Percentiles rank a stretch among this genome's conserved stretches.
Evolutionary conservation across 2,797 vertebrate genomes (phyloP).

Genomic region (Anolis apletophallus): DNA sequence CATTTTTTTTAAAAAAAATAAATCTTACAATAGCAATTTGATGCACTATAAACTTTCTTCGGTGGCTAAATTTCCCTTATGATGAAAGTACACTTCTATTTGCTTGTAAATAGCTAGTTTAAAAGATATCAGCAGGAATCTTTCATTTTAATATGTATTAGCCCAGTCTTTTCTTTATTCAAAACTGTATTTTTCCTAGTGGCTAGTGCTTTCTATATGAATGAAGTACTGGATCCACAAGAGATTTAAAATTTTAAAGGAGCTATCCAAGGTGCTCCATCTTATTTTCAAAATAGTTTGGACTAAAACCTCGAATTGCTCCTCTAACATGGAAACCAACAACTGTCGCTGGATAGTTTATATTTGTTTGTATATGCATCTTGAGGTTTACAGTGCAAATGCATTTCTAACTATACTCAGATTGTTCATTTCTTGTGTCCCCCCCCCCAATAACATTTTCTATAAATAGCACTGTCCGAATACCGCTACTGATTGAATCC

Average conservation of each 20-base stretch:
- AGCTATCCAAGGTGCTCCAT: too few relatives aligned
- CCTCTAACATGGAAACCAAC: too few relatives aligned
- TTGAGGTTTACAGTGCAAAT: conserved; percentile 8
- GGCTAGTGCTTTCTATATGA: too few relatives aligned
- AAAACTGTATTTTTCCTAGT: too few relatives aligned
- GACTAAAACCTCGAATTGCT: too few relatives aligned
- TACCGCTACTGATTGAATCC: conserved; percentile 39
- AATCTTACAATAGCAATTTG: not conserved
- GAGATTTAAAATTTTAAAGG: too few relatives aligned
- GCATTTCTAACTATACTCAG: not conserved
- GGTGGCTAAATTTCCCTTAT: not conserved
- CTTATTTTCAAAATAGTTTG: too few relatives aligned
- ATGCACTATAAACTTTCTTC: not conserved
- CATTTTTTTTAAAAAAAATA: too few relatives aligned
- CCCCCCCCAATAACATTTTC: conserved; percentile 19
- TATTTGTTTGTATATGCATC: not conserved
- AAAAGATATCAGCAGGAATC: not conserved
- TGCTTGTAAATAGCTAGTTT: not conserved
- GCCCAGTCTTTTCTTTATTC: too few relatives aligned
- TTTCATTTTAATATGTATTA: not conserved
- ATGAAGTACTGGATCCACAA: too few relatives aligned
- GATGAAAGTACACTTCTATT: not conserved
- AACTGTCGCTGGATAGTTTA: not conserved
- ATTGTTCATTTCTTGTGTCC: not conserved
- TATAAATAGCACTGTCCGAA: conserved; percentile 52